A percentile compares a stretch with the other conserved stretches of the same genome.
Evolutionary conservation across 2,888 invertebrate species (phyloP).

Genomic region (Epinotia nisella): DNA sequence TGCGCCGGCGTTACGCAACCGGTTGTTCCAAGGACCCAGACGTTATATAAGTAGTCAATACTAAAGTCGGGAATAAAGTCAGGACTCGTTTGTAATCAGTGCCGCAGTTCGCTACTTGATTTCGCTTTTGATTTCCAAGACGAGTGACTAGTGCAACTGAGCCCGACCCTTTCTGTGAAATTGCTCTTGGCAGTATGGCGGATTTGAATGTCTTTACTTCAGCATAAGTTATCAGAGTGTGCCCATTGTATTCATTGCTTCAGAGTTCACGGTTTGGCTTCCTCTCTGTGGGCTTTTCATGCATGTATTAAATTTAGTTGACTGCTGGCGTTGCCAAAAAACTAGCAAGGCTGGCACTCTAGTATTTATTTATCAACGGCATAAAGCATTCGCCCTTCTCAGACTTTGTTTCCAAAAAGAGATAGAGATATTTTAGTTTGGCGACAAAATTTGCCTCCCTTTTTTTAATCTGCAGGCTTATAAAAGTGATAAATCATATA

Average conservation of each 20-base stretch:
- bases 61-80: slow-evolving; percentile 33
- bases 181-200: not conserved
- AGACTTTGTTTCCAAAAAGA: not conserved
- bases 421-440: too few species aligned
- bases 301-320: not conserved
- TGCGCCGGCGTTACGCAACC: slow-evolving; percentile 37
- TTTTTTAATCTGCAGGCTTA: too few species aligned
- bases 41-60: slow-evolving; percentile 40
- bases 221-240: not conserved
- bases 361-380: not conserved
- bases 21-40: slow-evolving; percentile 30
- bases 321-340: not conserved
- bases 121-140: slow-evolving; percentile 10
- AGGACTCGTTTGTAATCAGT: slow-evolving; percentile 30
- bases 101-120: slow-evolving; percentile 19
- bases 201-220: slow-evolving; percentile 8
- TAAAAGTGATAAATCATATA: too few species aligned
- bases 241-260: not conserved
- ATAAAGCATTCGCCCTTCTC: not conserved
- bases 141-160: slow-evolving; percentile 1
- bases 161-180: not conserved
- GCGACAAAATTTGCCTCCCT: too few species aligned
- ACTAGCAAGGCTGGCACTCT: not conserved
- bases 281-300: not conserved
- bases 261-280: not conserved